Percentiles rank a stretch among this genome's conserved stretches.
These are phyloP conservation scores for Agraylea sexmaculata DNA, from an alignment of 1,140 invertebrate genomes.

Conservation along the genomic window DNA sequence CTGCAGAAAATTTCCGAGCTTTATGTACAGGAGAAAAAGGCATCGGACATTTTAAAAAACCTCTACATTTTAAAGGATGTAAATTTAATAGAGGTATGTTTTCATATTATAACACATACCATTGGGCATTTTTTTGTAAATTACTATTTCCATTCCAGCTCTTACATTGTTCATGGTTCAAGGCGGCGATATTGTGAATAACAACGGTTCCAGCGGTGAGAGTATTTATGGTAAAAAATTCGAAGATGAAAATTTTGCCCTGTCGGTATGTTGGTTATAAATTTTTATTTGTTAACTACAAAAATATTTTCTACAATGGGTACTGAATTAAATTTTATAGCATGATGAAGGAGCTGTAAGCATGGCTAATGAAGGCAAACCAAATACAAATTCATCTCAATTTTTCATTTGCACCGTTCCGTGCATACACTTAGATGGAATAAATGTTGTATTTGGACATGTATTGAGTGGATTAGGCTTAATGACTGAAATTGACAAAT, in stretches of 20 bases:
- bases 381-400: slow-evolving; percentile 84
- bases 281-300: background rate
- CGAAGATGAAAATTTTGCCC: slow-evolving; percentile 78
- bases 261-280: slow-evolving; percentile 40
- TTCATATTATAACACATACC: background rate
- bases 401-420: slow-evolving; percentile 85
- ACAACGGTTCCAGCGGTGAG: slow-evolving; percentile 78
- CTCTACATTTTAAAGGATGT: slow-evolving; percentile 62
- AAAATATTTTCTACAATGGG: background rate
- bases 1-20: slow-evolving; percentile 82
- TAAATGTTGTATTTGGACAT: slow-evolving; percentile 83
- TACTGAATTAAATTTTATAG: slow-evolving; percentile 28
- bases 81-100: slow-evolving; percentile 60
- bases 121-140: slow-evolving; percentile 6
- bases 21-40: slow-evolving; percentile 82
- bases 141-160: slow-evolving; percentile 38
- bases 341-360: slow-evolving; percentile 64
- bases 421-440: slow-evolving; percentile 76
- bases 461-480: slow-evolving; percentile 60
- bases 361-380: slow-evolving; percentile 79
- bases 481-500: slow-evolving; percentile 51
- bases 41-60: slow-evolving; percentile 51
- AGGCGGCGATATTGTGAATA: slow-evolving; percentile 71
- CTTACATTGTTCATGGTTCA: slow-evolving; percentile 70
- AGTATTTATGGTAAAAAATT: slow-evolving; percentile 88